Base-by-base conservation (phyloP, 2,113 vertebrate genomes). In the Melozone crissalis region DNA sequence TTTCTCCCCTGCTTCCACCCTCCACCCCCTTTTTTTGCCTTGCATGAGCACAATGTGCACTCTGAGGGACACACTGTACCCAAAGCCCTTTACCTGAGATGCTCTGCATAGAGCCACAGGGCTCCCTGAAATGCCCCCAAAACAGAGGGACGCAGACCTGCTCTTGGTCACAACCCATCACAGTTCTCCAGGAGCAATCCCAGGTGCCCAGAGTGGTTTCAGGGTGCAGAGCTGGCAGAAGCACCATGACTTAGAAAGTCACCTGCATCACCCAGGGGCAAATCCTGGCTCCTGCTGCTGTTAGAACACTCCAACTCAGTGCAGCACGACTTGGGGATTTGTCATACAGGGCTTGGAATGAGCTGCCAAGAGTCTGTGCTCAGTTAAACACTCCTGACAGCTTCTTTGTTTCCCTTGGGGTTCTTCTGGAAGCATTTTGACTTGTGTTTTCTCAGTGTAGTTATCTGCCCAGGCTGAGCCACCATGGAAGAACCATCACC, bases 261-360 rank as follows among this genome's bases (percentile, higher is more conserved):
- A 4, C 6, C 23, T 63, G 33, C 54, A 27, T 39, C 62, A 76
- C 5, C 18, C 1, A 2, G 37, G 39, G 27, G 9, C 33, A 76
- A 57, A 61, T 52, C 10, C 19, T 52, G 59, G 15, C 20, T 80
- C 30, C 59, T 80, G 43, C 59, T 80, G 43, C 12, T 10, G 0
- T 57, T 2, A 6, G 27, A 33, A 17, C 33, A 46, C 37, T 33
- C 27, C 1, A 0, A 39, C 79, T 72, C 3, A 3, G n/a, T 10
- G 26, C 0, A 0, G 9, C 5, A 7, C 0, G 0, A 33, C 44
- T 83, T 43, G 18, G 2, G 17, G 12, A 49, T 69, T 3, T 3
- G 15, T 58, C 2, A 2, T 13, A 17, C 22, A 1, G 1, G 20
- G 31, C 35, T 59, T 68, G 41, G 84, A 80, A 24, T 6, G 10